These are phyloP conservation scores for Coracias cyanogaster DNA, from an alignment of 2,797 vertebrate genomes.

Conservation along the genomic window DNA sequence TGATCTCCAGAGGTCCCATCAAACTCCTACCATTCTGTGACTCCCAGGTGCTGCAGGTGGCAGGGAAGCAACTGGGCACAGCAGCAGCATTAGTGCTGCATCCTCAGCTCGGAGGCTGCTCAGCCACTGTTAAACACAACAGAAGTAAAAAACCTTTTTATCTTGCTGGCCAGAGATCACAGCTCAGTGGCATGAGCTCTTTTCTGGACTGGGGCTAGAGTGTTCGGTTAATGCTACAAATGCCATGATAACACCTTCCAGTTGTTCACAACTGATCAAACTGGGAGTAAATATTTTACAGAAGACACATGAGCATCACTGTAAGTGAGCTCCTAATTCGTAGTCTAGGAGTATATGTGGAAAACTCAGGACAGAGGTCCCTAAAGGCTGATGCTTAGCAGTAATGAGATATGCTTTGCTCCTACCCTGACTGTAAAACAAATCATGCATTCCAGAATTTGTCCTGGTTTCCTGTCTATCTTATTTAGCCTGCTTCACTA, in stretches of 20 bases:
- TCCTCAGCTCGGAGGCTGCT: background rate
- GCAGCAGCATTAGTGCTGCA: background rate
- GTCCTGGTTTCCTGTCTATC: background rate
- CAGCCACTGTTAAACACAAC: background rate
- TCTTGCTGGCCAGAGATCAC: background rate
- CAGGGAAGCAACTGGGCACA: background rate
- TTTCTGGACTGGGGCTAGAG: background rate
- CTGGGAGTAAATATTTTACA: background rate
- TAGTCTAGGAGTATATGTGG: background rate
- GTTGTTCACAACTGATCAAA: accelerated
- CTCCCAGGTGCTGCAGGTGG: accelerated
- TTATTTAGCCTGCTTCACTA: background rate
- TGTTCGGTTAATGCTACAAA: background rate
- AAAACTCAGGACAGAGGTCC: background rate
- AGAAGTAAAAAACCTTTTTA: background rate
- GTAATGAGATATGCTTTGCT: background rate
- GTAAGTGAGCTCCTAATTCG: background rate
- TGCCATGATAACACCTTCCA: background rate
- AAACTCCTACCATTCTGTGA: too few relatives aligned
- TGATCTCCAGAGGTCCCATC: too few relatives aligned
- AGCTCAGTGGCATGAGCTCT: background rate
- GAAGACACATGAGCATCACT: background rate
- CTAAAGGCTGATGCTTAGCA: background rate
- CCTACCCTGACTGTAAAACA: background rate
- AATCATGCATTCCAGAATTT: background rate